Conservation (phyloP, 2,113 vertebrate species). For the Polypterus senegalus region DNA sequence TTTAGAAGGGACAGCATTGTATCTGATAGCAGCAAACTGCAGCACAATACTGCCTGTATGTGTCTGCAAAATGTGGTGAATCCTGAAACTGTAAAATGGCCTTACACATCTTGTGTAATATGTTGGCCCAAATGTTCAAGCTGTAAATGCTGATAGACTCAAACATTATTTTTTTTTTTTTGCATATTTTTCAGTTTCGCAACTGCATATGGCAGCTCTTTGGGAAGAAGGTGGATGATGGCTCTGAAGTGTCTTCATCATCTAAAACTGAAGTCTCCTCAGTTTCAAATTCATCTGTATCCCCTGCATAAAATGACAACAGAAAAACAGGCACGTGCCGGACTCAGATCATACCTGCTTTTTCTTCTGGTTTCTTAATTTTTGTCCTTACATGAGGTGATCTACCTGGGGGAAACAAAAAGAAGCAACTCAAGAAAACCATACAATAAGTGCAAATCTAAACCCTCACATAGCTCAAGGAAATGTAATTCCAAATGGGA, state of each 20-base stretch:
- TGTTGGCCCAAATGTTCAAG: no score
- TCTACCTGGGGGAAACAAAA: background rate
- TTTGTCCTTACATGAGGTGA: background rate
- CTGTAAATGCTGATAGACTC: no score
- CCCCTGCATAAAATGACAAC: constrained; percentile 56
- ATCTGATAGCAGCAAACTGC: no score
- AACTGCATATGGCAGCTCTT: constrained; percentile 73
- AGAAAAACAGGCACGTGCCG: background rate
- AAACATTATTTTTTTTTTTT: background rate
- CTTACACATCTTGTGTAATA: no score
- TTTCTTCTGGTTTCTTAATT: constrained; percentile 22
- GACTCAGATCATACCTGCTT: constrained; percentile 21
- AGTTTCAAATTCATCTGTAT: constrained; percentile 59
- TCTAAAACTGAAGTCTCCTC: constrained; percentile 68
- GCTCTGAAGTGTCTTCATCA: constrained; percentile 59
- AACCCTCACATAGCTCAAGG: background rate
- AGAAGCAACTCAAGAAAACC: background rate
- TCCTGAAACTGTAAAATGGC: no score
- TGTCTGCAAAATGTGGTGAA: no score
- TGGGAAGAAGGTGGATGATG: constrained; percentile 69
- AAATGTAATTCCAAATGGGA: no score
- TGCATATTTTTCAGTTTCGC: constrained; percentile 54
- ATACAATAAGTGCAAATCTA: background rate
- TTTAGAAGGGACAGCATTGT: no score
- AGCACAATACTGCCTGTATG: no score